Base-by-base conservation (phyloP, 2,888 invertebrate genomes). In the Athrips mouffetella region DNA sequence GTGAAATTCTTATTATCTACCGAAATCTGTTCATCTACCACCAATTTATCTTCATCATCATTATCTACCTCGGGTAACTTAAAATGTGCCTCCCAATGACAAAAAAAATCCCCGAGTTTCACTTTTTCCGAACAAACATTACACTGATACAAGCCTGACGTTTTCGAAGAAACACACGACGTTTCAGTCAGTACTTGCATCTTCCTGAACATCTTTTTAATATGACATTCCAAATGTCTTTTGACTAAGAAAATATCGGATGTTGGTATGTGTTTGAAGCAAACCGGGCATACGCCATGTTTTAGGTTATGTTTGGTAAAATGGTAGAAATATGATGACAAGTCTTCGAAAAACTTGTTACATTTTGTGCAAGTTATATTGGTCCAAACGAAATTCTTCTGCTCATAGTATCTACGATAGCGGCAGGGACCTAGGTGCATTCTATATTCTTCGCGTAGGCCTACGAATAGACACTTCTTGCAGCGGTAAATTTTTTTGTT, bases 31-130 rank as follows among this genome's bases (percentile, higher is more conserved):
- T 30, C n/a, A n/a, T 30, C 30, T n/a, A 30, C 6, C n/a, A 30
- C n/a, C n/a, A 3, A 30, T 30, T n/a, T 33, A 13, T 2, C n/a
- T n/a, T 25, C 4, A 0, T 42, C 11, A 3, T 10, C 18, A 0
- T 27, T 25, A 0, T 27, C 11, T 30, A 18, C 35, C 18, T 18
- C 20, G 2, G 7, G 8, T 6, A 29, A 10, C 7, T 29, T 8
- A 8, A 77, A 16, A 44, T 80, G 80, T 0, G 8, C 1, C 31
- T 78, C 79, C 76, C 76, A 80, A 20, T 80, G 80, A 0, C 15
- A 0, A 18, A 78, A 75, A n/a, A 64, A 65, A 0, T 60, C 33
- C 0, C 1, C 1, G 0, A 8, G 2, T 0, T 2, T 2, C 0
- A 74, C 54, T 0, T 25, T 15, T 0, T 40, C 1, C 0, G 16